Percentiles rank a stretch among this genome's conserved stretches.
Evolutionary conservation across 1,140 invertebrate genomes (phyloP).

Genomic region (Epicauta chinensis): DNA sequence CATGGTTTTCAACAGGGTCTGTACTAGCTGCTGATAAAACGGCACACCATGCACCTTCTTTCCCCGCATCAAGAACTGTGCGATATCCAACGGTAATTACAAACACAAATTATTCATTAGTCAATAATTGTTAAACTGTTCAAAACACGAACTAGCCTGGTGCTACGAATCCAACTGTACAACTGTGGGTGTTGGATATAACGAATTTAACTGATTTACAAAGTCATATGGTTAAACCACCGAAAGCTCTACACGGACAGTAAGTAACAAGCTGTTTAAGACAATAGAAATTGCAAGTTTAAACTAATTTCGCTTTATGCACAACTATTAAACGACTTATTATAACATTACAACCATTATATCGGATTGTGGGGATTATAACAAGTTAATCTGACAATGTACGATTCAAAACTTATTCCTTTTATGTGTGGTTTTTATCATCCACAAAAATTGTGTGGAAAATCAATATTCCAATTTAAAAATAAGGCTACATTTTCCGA

Average conservation of each 20-base stretch:
- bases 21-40: slow-evolving; percentile 45
- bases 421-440: no score
- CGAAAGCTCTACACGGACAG: slow-evolving; percentile 45
- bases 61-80: slow-evolving; percentile 68
- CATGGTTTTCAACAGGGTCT: slow-evolving; percentile 59
- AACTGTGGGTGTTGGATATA: slow-evolving; percentile 74
- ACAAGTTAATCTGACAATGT: no score
- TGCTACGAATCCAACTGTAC: slow-evolving; percentile 74
- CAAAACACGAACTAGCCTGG: slow-evolving; percentile 58
- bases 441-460: no score
- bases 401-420: no score
- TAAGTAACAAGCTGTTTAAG: slow-evolving; percentile 22
- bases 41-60: slow-evolving; percentile 45
- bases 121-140: neutral
- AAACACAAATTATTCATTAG: neutral
- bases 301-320: no score
- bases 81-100: slow-evolving; percentile 65
- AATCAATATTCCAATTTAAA: no score
- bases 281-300: no score
- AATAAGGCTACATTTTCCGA: no score
- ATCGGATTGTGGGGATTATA: no score
- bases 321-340: no score
- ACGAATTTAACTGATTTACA: slow-evolving; percentile 54
- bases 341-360: no score
- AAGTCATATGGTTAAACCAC: slow-evolving; percentile 61